phyloP scores from a whole-genome alignment of 2,113 vertebrate species.

The Lichenostomus cassidix region DNA sequence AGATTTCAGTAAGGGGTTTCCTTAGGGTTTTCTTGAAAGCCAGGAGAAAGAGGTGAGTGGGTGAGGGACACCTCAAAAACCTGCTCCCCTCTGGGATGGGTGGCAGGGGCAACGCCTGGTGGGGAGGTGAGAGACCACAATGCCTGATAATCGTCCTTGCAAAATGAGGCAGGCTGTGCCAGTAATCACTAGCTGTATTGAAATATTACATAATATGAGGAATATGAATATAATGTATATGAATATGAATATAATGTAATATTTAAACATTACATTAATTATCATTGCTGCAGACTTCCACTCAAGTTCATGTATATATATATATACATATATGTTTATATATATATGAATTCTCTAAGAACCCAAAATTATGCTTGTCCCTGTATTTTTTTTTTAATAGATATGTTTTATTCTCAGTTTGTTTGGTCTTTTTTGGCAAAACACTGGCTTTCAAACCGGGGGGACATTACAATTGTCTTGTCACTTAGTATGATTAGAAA shows the following conservation, averaged over 20 bases:
- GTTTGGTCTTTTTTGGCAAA: conserved; percentile 32
- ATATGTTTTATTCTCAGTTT: neutral
- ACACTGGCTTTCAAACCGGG: conserved; percentile 6
- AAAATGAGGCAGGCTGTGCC: fast-evolving
- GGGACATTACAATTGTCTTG: conserved; percentile 52
- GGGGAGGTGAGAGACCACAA: fast-evolving
- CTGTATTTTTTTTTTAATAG: neutral
- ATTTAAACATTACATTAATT: neutral
- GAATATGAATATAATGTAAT: neutral
- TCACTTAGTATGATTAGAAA: conserved; percentile 77
- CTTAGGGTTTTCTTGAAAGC: neutral
- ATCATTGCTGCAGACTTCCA: neutral
- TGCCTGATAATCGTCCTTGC: neutral
- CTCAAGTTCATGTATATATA: neutral
- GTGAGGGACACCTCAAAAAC: neutral
- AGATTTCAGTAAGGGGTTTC: neutral
- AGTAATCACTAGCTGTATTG: neutral
- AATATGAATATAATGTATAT: too few relatives aligned
- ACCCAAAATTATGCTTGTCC: neutral
- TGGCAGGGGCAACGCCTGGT: fast-evolving
- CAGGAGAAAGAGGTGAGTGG: neutral
- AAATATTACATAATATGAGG: neutral
- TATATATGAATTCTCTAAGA: neutral
- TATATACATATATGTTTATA: neutral
- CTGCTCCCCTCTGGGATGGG: fast-evolving